A percentile compares a stretch with the other conserved stretches of the same genome.
These are phyloP conservation scores for Ptilodon capucinus DNA, from an alignment of 2,888 invertebrate genomes.

Conservation along the genomic window DNA sequence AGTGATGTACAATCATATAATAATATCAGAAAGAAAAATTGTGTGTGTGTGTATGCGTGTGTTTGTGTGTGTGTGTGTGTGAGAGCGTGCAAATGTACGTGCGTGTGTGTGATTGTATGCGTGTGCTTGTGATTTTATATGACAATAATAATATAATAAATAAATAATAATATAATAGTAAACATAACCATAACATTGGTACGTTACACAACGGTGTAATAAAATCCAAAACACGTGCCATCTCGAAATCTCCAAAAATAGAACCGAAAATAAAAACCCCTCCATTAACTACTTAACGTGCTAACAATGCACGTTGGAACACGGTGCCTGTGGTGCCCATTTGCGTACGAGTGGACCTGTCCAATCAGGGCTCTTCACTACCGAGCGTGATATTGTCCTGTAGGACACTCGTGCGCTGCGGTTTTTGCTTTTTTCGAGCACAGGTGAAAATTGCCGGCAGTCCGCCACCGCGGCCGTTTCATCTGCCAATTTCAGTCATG, in stretches of 20 bases:
- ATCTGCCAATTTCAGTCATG: conserved; percentile 36
- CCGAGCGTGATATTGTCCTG: conserved; percentile 44
- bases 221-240: conserved; percentile 48
- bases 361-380: conserved; percentile 42
- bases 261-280: conserved; percentile 71
- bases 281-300: conserved; percentile 75
- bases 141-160: neutral
- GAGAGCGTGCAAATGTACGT: no score
- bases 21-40: no score
- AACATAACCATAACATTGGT: neutral
- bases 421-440: conserved; percentile 32
- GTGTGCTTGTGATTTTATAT: no score
- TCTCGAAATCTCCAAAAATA: conserved; percentile 66
- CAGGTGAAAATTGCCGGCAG: conserved; percentile 45
- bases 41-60: no score
- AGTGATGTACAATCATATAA: no score
- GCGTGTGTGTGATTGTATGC: no score
- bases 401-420: conserved; percentile 26
- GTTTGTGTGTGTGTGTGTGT: no score
- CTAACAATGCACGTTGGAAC: conserved; percentile 66
- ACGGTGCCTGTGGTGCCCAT: conserved; percentile 23
- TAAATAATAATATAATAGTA: neutral
- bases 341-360: conserved; percentile 37
- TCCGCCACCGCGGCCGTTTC: conserved; percentile 33
- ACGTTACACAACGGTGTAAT: conserved; percentile 38